These are phyloP conservation scores for Baryphthengus martii DNA, from an alignment of 2,113 vertebrate genomes.

Conservation along the genomic window DNA sequence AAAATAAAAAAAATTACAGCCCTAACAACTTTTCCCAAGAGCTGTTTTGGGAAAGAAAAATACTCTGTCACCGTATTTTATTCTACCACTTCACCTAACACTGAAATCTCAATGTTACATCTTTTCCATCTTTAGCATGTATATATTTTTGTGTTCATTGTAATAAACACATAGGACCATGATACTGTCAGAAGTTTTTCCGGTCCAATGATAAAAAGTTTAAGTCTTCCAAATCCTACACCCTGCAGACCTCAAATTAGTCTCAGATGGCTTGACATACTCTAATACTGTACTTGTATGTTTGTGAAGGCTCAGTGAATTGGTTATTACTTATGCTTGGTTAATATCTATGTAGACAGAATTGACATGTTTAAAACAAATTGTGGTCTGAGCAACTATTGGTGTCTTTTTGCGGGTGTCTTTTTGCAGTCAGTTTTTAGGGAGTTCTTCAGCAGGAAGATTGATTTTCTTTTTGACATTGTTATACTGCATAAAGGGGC, in stretches of 20 bases:
- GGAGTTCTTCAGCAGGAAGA: not conserved
- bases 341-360: not conserved
- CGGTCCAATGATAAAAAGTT: not conserved
- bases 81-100: not conserved
- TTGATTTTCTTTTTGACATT: not conserved
- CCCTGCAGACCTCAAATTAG: constrained; percentile 35
- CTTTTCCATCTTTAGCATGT: not conserved
- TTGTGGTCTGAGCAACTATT: not conserved
- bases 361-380: not conserved
- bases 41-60: not conserved
- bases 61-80: not conserved
- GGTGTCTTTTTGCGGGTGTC: not conserved
- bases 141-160: not conserved
- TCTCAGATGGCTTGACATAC: constrained; percentile 12
- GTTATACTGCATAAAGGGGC: not conserved
- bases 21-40: not conserved
- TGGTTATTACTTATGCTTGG: not conserved
- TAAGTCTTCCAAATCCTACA: not conserved
- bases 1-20: not conserved
- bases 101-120: not conserved
- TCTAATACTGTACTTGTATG: not conserved
- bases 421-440: not conserved
- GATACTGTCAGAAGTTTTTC: not conserved
- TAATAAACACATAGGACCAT: not conserved
- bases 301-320: constrained; percentile 5